These are phyloP conservation scores for Holotrichia oblita DNA, from an alignment of 1,140 invertebrate genomes.

Conservation along the genomic window DNA sequence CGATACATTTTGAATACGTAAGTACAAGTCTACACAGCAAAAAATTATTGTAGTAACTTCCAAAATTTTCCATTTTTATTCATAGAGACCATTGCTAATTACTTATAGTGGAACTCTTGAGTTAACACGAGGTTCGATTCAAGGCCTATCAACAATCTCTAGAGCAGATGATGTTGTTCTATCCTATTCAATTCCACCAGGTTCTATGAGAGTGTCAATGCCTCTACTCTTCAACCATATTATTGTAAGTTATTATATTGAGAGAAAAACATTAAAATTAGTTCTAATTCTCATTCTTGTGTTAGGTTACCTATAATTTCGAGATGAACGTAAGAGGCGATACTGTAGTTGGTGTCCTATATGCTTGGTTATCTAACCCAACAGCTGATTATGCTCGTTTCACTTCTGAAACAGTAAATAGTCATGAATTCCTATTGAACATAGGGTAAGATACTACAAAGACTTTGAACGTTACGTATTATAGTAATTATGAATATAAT, in stretches of 20 bases:
- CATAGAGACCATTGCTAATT: neutral
- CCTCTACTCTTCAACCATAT: neutral
- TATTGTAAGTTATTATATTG: neutral
- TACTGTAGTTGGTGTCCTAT: neutral
- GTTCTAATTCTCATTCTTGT: neutral
- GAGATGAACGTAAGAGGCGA: neutral
- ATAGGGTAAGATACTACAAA: neutral
- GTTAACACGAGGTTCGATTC: neutral
- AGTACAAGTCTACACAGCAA: too few relatives aligned
- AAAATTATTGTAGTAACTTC: too few relatives aligned
- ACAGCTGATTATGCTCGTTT: neutral
- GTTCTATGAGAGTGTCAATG: neutral
- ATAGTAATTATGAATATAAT: neutral
- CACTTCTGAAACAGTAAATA: neutral
- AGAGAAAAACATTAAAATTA: neutral
- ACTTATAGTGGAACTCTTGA: neutral
- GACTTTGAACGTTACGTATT: neutral
- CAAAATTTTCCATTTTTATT: neutral
- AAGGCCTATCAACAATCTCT: neutral
- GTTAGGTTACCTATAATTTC: neutral
- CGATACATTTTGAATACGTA: neutral
- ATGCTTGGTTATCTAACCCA: neutral
- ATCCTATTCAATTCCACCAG: neutral
- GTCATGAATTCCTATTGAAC: neutral
- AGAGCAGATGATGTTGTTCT: neutral